Evolutionary conservation across 2,888 invertebrate genomes (phyloP), one percentile per base, ranked within the genome.

Genomic region (Agonopterix heracliana): DNA sequence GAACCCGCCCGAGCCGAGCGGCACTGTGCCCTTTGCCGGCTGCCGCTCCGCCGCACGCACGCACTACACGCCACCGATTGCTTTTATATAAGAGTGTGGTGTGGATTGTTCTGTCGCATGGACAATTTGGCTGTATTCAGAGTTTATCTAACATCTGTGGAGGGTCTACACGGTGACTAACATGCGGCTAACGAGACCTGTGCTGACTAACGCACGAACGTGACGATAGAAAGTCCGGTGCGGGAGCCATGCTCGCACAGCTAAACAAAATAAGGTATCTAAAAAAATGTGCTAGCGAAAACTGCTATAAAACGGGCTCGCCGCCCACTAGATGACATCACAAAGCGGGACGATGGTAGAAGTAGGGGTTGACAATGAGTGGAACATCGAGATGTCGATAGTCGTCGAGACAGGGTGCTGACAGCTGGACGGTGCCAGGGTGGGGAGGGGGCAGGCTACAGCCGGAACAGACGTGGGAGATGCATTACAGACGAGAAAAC

Each of bases 401-500:
- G 54, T 51, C 57, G 58, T 38, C 11, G 61, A 62, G 56, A 61
- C 61, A 59, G 66, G 56, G 60, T 62, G 64, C 64, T 57, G 55
- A 55, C 54, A 56, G 55, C 55, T 56, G 54, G 54, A 54, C 55
- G 17, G 62, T 56, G 65, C 59, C 63, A 26, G 26, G 26, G 54
- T 38, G 38, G 11, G 64, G 66, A 60, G 64, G 68, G 66, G 65
- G 77, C 26, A 26, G 74, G 78, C 73, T 68, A 55, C 60, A 63
- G 68, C 60, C 64, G 62, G 63, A 66, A 57, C 66, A 65, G 71
- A 71, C 71, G 67, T 75, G 72, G 68, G 57, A 63, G 72, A 78
- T 79, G 79, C 80, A 81, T 68, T 11, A 79, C 74, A 72, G 70
- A 80, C 78, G 74, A 72, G 61, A 64, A 63, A 74, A 75, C 75